Evolutionary conservation across 2,797 vertebrate genomes (phyloP).

Genomic region (Cynopterus sphinx): DNA sequence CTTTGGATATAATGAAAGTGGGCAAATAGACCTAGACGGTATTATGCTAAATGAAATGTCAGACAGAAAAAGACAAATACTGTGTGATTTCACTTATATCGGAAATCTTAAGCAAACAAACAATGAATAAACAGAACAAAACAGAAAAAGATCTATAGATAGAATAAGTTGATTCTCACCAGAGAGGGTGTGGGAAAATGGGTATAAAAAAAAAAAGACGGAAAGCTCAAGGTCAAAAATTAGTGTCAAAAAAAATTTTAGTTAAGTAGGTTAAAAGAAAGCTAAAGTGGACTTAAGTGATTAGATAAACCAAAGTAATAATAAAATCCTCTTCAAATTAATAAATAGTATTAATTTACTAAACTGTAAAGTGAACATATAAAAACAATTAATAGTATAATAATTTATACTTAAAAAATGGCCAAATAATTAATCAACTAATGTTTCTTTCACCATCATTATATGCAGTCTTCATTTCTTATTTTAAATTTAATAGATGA

Average conservation of each 20-base stretch:
- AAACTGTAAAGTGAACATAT: not conserved
- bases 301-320: not conserved
- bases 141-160: not conserved
- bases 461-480: not conserved
- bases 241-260: not conserved
- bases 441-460: not conserved
- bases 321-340: slow-evolving; percentile 18
- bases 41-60: not conserved
- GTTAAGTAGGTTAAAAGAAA: not conserved
- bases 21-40: not conserved
- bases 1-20: not conserved
- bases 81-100: not conserved
- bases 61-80: not conserved
- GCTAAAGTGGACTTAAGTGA: not conserved
- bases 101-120: not conserved
- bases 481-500: not conserved
- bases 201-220: not conserved
- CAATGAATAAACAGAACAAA: not conserved
- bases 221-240: not conserved
- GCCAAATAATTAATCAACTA: not conserved
- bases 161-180: not conserved
- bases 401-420: not conserved
- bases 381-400: not conserved
- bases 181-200: not conserved
- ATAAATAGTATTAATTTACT: not conserved